Base-by-base conservation (phyloP, 2,888 invertebrate species). In the Tetrapedia diversipes region DNA sequence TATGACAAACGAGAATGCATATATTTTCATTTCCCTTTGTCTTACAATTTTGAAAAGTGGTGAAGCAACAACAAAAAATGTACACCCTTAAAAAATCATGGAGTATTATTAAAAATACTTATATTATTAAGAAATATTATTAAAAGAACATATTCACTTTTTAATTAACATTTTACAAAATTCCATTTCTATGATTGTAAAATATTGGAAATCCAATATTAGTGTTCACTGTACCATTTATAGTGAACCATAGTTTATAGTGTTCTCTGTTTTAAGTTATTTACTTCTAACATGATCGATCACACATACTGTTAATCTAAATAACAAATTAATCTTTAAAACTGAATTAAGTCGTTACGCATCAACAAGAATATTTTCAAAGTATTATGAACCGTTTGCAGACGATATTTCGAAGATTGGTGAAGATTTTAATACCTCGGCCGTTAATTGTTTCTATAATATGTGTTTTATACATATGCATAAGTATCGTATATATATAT, bases 371-470 rank as follows among this genome's bases (percentile, higher is more conserved):
- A 72, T 60, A 57, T 51, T 32, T 56, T 19, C 37, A 10, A 19
- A 19, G n/a, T 66, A 60, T 29, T 14, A 51, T 41, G 27, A 70
- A 66, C 45, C 24, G 45, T 47, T 29, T 16, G 78, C 77, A 72
- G 60, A 79, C 63, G 43, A 53, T 22, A 45, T 39, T 22, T 66
- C 29, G 59, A 61, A 76, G 75, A 86, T 82, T 80, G 78, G 66
- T 81, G 77, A 79, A 86, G 81, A 85, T 86, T 84, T 80, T 81
- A 85, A 85, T 79, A 78, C 84, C 81, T 85, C 76, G 67, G 82
- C 82, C 83, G 76, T 79, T 60, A 45, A 61, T 73, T 73, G 70
- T 67, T 60, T 56, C 60, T 65, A 66, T 49, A 67, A 54, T 45
- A 45, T 43, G 59, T 67, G 27, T 59, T 68, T 45, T 57, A 74